Base-by-base conservation (phyloP, 2,113 vertebrate species). In the Talpa occidentalis region DNA sequence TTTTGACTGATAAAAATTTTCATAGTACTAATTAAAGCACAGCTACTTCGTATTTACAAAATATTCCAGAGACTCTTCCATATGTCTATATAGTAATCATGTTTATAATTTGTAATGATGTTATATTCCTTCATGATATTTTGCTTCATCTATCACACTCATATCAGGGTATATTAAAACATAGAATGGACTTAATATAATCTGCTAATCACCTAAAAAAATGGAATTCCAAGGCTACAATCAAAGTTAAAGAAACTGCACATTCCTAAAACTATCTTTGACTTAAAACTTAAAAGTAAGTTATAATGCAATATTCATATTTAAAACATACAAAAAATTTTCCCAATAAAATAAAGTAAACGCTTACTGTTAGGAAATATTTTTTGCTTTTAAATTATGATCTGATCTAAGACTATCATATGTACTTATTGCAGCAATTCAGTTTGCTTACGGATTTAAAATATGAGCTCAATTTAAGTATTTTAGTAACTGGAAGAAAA, bases 321-420 rank as follows among this genome's bases (percentile, higher is more conserved):
- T 93, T 67, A 86, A 85, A 54, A 91, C 5, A 47, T 72, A 60
- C 42, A 30, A 91, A 86, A n/a, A 72, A 28, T 15, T 83, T 40
- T 80, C 56, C 35, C 83, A 32, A 37, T 44, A 42, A 93, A 44
- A 77, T 66, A 60, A 56, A 32, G 28, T 84, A 79, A 88, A 95
- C 37, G 52, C 28, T 85, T 59, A 77, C 44, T 37, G 6, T 28
- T 77, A 66, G 37, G 12, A 93, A 77, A 91, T 35, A 60, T 5
- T 16, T 80, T 94, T 73, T 91, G 69, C 30, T 30, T 92, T 90
- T 60, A 86, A 82, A 79, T 78, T 77, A 77, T 49, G n/a, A 44
- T 83, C 44, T 83, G 44, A 88, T 24, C 14, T 93, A 92, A 82
- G 19, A 90, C 8, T 64, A 2, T 64, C 86, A 10, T 49, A 89